Conservation (phyloP, 2,797 vertebrate genomes). For the Poeciliopsis presidionis region DNA sequence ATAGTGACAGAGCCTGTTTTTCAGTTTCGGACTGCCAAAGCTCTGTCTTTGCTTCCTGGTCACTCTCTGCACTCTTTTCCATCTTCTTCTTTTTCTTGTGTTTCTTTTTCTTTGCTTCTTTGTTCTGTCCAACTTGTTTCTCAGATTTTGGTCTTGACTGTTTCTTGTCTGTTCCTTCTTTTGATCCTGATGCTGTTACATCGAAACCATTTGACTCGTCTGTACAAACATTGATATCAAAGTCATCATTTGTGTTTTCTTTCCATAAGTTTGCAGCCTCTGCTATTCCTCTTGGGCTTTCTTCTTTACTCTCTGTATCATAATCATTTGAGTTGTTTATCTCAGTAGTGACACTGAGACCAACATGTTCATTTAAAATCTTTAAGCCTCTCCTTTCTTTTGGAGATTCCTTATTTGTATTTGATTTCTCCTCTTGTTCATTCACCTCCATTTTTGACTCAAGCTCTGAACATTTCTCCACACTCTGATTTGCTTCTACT, state of each 20-base stretch:
- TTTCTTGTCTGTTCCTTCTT: constrained; percentile 15
- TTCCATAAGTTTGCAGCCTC: constrained; percentile 17
- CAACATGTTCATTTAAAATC: background rate
- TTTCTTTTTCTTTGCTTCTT: constrained; percentile 63
- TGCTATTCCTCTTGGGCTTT: constrained; percentile 4
- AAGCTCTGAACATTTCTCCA: constrained; percentile 29
- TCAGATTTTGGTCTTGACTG: constrained; percentile 34
- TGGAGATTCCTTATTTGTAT: constrained; percentile 2
- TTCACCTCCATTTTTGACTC: constrained; percentile 26
- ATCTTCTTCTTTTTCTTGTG: constrained; percentile 65
- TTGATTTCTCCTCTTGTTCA: constrained; percentile 39
- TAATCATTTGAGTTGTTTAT: background rate
- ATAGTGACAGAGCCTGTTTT: constrained; percentile 8
- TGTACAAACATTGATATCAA: constrained; percentile 10
- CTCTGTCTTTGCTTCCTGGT: constrained; percentile 14
- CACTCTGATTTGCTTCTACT: constrained; percentile 20
- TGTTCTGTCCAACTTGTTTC: constrained; percentile 34
- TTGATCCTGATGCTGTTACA: constrained; percentile 16
- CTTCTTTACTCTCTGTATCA: constrained; percentile 22
- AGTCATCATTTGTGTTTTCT: constrained; percentile 24
- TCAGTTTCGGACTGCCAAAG: constrained; percentile 27
- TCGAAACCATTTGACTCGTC: constrained; percentile 21
- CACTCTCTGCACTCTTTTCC: constrained; percentile 30
- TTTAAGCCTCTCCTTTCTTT: background rate
- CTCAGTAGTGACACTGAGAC: background rate